Base-by-base conservation (phyloP, 2,113 vertebrate species). In the Nothoprocta pentlandii region DNA sequence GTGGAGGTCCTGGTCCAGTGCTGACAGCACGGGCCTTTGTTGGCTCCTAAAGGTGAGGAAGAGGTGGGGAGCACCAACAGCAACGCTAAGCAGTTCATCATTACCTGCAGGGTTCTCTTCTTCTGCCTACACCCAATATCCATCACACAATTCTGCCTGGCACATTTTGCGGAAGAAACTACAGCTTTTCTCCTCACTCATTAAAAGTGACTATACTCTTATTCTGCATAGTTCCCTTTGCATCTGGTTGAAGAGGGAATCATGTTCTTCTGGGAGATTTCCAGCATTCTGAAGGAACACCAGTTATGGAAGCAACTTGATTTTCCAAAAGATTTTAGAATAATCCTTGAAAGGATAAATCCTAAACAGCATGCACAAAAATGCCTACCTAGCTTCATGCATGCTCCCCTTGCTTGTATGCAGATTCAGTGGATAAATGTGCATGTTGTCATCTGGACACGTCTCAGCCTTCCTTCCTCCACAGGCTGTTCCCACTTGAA, bases 101-200 rank as follows among this genome's bases (percentile, higher is more conserved):
- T 71, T 54, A 28, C 16, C 26, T 19, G 1, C 4, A 1, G 2
- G 25, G 16, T 46, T 71, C 34, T 70, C 47, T 23, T 75, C 28
- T 62, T 69, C 53, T 58, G 54, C 68, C 49, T 10, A 5, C 41
- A 46, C 8, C 7, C 12, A 2, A 4, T 13, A 23, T 39, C 39
- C 42, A 26, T 44, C 16, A 16, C 1, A 16, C 1, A 0, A 2
- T 39, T 68, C 49, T 75, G 7, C 4, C 3, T 1, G 30, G 6
- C 5, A 64, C 4, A 1, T 61, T 75, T 36, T 69, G 8, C 28
- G 7, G 25, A 75, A 76, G 22, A 58, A 59, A 42, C 23, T 25
- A 22, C 3, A 32, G 62, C 23, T 1, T 10, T 83, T 61, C 58
- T 89, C 39, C 34, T 85, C 12, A 47, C 10, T 5, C 1, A 1